phyloP scores from a whole-genome alignment of 1,140 invertebrate species.

The Macrotrachela quadricornifera region DNA sequence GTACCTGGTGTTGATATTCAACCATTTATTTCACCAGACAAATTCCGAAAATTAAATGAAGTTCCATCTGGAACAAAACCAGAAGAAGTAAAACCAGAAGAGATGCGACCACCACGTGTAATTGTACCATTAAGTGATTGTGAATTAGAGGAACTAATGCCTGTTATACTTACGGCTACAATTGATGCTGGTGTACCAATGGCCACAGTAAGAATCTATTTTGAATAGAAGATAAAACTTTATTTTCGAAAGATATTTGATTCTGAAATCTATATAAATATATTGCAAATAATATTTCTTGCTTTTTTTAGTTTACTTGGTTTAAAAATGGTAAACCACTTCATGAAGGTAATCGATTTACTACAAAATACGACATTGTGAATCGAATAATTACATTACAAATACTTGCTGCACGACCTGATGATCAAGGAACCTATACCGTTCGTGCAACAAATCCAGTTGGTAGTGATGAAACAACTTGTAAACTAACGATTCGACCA shows the following conservation, averaged over 20 bases:
- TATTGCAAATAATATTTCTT: too few relatives aligned
- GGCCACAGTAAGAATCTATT: not conserved
- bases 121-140: conserved; percentile 10
- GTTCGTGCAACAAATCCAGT: conserved; percentile 82
- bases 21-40: not conserved
- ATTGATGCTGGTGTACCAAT: too few relatives aligned
- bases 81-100: not conserved
- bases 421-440: conserved; percentile 85
- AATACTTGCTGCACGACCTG: conserved; percentile 34
- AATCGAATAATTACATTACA: conserved; percentile 4
- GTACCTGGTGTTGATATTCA: conserved; percentile 1
- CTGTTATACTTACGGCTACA: too few relatives aligned
- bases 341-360: not conserved
- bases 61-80: too few relatives aligned
- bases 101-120: not conserved
- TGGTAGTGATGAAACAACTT: conserved; percentile 36
- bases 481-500: conserved; percentile 37
- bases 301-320: conserved; percentile 5
- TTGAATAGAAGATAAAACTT: not conserved
- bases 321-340: conserved; percentile 6
- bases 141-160: too few relatives aligned
- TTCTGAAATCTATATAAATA: too few relatives aligned
- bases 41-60: too few relatives aligned
- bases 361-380: conserved; percentile 4
- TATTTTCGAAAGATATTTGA: too few relatives aligned